Conservation (phyloP, 2,888 invertebrate species). For the Ischnura elegans region DNA sequence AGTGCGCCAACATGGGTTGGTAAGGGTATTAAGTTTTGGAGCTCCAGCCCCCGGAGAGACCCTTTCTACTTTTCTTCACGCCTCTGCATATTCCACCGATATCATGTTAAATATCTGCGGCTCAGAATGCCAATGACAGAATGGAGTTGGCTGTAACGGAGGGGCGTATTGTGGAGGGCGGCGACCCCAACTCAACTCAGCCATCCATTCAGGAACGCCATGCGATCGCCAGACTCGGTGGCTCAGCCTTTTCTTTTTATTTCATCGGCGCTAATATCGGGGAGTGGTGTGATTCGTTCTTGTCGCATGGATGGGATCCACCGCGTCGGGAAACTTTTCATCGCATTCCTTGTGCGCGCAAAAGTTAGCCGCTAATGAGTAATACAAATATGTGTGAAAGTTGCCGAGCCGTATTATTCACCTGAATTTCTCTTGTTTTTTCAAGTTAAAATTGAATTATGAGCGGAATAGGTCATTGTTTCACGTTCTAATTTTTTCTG, state of each 20-base stretch:
- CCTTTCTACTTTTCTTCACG: too few species aligned
- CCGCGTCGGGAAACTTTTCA: neutral
- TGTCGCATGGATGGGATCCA: neutral
- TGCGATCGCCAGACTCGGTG: neutral
- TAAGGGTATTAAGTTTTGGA: too few species aligned
- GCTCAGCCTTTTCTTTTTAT: neutral
- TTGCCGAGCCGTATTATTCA: neutral
- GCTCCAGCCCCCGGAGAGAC: too few species aligned
- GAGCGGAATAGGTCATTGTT: too few species aligned
- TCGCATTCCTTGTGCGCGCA: neutral
- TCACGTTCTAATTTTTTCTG: too few species aligned
- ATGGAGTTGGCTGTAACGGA: neutral
- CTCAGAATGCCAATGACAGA: neutral
- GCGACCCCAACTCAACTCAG: neutral
- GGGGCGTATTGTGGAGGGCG: neutral
- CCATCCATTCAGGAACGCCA: neutral
- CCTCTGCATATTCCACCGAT: too few species aligned
- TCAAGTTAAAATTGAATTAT: too few species aligned
- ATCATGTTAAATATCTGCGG: constrained; percentile 3
- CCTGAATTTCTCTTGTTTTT: too few species aligned
- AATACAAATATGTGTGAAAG: neutral
- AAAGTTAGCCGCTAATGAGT: neutral
- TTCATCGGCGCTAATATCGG: too few species aligned
- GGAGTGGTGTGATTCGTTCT: too few species aligned
- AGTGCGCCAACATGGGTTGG: too few species aligned